Percentiles rank a stretch among this genome's conserved stretches.
These are phyloP conservation scores for Peribatodes rhomboidaria DNA, from an alignment of 2,888 invertebrate genomes.

Conservation along the genomic window DNA sequence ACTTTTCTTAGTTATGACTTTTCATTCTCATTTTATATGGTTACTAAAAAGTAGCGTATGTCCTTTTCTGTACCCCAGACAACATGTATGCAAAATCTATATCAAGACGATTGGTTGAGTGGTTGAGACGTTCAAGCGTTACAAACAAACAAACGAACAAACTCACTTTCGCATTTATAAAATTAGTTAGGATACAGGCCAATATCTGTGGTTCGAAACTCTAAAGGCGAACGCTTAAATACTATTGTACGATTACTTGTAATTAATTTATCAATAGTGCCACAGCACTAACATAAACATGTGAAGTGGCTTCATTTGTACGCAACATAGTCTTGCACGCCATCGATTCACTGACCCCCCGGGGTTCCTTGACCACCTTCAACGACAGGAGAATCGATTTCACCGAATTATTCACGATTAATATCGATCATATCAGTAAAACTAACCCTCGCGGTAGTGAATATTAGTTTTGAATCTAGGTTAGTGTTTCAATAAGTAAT, in stretches of 20 bases:
- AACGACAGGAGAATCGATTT: constrained; percentile 27
- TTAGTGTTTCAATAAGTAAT: constrained; percentile 11
- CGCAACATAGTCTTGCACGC: constrained; percentile 15
- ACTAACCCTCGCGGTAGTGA: neutral
- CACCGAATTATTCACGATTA: constrained; percentile 35
- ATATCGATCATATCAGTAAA: constrained; percentile 20
- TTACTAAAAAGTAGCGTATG: too few species aligned
- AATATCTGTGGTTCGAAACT: too few species aligned
- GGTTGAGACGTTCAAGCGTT: too few species aligned
- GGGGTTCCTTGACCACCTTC: constrained; percentile 30
- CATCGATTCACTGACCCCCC: constrained; percentile 35
- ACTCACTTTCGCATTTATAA: too few species aligned
- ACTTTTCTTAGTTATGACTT: too few species aligned
- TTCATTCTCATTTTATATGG: too few species aligned
- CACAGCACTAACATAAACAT: constrained; percentile 10
- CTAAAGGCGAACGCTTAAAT: neutral
- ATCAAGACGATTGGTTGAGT: too few species aligned
- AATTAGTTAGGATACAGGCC: too few species aligned
- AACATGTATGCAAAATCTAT: too few species aligned
- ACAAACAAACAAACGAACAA: too few species aligned
- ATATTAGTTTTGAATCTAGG: constrained; percentile 26
- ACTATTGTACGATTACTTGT: neutral
- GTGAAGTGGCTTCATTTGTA: constrained; percentile 8
- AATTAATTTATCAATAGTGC: constrained; percentile 5
- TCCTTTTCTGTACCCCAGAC: too few species aligned